phyloP scores from a whole-genome alignment of 1,140 invertebrate genomes.

The Zaprionus inermis region DNA sequence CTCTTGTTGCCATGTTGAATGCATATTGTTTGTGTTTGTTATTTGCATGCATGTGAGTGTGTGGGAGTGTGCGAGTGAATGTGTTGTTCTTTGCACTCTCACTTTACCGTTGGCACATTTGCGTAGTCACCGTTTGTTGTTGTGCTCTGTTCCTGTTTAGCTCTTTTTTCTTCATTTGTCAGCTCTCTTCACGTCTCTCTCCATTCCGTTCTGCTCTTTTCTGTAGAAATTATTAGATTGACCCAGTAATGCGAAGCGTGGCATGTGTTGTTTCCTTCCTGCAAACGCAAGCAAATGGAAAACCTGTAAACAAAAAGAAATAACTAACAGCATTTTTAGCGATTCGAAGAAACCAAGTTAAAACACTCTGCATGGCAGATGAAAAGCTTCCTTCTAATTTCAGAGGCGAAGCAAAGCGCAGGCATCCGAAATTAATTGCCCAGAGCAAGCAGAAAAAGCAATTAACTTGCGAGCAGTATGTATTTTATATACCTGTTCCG shows the following conservation, averaged over 20 bases:
- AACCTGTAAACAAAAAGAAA: slow-evolving; percentile 4
- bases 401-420: slow-evolving; percentile 1
- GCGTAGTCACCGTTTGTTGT: slow-evolving; percentile 58
- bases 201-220: neutral
- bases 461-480: slow-evolving; percentile 56
- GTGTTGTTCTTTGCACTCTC: slow-evolving; percentile 60
- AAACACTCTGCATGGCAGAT: neutral
- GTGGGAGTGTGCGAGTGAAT: slow-evolving; percentile 23
- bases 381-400: slow-evolving; percentile 1
- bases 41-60: slow-evolving; percentile 31
- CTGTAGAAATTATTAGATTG: slow-evolving; percentile 77
- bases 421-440: slow-evolving; percentile 52
- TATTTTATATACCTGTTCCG: slow-evolving; percentile 35
- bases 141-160: neutral
- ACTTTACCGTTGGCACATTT: slow-evolving; percentile 61
- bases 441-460: slow-evolving; percentile 50
- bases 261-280: slow-evolving; percentile 33
- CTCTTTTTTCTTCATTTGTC: neutral
- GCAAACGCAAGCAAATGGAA: neutral
- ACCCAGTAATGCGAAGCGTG: slow-evolving; percentile 63
- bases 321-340: slow-evolving; percentile 7
- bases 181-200: neutral
- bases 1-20: slow-evolving; percentile 7
- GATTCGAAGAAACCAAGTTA: slow-evolving; percentile 3
- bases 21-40: slow-evolving; percentile 23